Evolutionary conservation across 2,113 vertebrate genomes (phyloP).

Genomic region (Plecturocebus donacophilus): DNA sequence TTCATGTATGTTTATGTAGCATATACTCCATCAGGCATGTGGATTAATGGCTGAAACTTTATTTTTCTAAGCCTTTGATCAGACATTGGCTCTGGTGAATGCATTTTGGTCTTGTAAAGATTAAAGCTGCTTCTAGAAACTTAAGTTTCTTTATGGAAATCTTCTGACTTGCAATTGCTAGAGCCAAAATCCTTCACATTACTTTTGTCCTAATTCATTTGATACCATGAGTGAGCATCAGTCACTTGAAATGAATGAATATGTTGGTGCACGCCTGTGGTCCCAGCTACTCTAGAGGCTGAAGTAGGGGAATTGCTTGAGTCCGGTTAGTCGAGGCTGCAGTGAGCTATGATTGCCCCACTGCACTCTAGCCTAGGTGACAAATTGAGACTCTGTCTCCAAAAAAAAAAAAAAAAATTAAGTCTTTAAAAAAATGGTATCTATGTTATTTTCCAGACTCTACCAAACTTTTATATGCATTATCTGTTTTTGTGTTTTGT

Average conservation of each 20-base stretch:
- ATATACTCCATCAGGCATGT: neutral
- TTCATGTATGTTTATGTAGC: neutral
- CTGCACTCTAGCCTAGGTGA: no score
- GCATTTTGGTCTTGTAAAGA: slow-evolving; percentile 1
- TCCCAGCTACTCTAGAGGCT: no score
- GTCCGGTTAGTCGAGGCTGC: no score
- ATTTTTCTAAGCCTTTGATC: neutral
- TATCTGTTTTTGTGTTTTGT: slow-evolving; percentile 19
- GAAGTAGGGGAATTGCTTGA: no score
- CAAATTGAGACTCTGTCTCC: no score
- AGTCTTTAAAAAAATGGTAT: no score
- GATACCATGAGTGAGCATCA: neutral
- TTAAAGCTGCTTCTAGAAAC: slow-evolving; percentile 22
- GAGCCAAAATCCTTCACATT: neutral
- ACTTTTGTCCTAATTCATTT: slow-evolving; percentile 21
- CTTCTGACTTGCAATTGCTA: neutral
- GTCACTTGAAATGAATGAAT: slow-evolving; percentile 33
- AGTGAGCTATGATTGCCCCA: no score
- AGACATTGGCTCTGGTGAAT: neutral
- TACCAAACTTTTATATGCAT: neutral
- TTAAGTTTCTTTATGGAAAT: slow-evolving; percentile 48
- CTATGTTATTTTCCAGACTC: neutral
- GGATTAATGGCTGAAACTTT: neutral
- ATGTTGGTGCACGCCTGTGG: neutral
- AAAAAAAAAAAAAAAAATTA: no score